Conservation (phyloP, 2,113 vertebrate genomes). For the Irena cyanogastra region DNA sequence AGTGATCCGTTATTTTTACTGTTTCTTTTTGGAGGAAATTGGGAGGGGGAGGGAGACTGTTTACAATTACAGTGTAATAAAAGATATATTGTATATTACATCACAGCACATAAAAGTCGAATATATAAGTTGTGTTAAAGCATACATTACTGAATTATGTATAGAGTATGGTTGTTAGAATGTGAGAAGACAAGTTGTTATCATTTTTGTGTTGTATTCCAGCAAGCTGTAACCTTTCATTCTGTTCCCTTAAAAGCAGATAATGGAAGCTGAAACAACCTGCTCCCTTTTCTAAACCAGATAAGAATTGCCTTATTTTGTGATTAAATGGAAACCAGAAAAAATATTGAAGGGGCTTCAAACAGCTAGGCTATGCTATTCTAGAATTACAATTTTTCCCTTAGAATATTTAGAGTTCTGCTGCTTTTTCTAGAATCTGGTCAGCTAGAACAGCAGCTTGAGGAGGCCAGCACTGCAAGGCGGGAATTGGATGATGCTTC, state of each 20-base stretch:
- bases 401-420: not conserved
- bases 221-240: not conserved
- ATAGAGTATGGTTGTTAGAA: not conserved
- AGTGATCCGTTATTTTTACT: not conserved
- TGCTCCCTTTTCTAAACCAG: not conserved
- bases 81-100: not conserved
- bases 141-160: not conserved
- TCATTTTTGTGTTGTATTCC: not conserved
- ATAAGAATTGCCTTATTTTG: not conserved
- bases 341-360: not conserved
- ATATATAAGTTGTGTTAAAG: not conserved
- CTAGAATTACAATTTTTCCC: not conserved
- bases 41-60: not conserved
- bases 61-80: not conserved
- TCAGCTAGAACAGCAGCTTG: slow-evolving; percentile 86
- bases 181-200: not conserved
- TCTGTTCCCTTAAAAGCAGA: not conserved
- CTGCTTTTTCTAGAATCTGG: slow-evolving; percentile 79
- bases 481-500: slow-evolving; percentile 89
- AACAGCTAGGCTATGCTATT: not conserved
- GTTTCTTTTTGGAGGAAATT: not conserved
- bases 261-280: not conserved
- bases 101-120: not conserved
- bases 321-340: not conserved
- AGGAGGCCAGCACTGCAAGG: slow-evolving; percentile 82